These are phyloP conservation scores for Propithecus coquereli DNA, from an alignment of 2,113 vertebrate genomes.

Conservation along the genomic window DNA sequence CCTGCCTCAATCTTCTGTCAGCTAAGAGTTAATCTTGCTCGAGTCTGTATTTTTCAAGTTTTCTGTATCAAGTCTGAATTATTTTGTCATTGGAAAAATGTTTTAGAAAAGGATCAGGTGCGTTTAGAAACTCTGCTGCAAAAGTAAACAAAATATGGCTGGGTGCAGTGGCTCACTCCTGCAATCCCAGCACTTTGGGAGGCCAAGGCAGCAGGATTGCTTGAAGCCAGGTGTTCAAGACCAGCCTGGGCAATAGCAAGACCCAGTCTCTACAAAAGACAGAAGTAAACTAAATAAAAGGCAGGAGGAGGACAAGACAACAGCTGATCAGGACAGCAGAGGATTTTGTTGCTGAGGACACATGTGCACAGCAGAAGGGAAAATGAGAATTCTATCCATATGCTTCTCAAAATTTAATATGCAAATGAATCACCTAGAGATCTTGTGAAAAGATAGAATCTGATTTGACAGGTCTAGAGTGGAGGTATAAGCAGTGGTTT, in stretches of 20 bases:
- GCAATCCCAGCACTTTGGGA: background rate
- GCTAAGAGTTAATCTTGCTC: background rate
- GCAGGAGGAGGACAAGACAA: background rate
- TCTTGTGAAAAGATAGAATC: background rate
- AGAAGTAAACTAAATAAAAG: background rate
- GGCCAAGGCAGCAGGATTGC: background rate
- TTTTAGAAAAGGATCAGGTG: constrained; percentile 6
- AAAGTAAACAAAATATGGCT: background rate
- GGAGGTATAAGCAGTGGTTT: background rate
- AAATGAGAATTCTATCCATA: background rate
- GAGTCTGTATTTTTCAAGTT: background rate
- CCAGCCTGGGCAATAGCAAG: background rate
- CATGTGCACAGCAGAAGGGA: background rate
- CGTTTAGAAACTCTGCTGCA: background rate
- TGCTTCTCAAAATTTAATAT: background rate
- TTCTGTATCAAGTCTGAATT: background rate
- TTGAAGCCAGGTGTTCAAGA: background rate
- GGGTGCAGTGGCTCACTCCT: background rate
- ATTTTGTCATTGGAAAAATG: background rate
- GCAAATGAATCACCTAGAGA: background rate
- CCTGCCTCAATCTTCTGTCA: background rate
- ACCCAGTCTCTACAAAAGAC: no score
- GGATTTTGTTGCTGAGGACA: background rate
- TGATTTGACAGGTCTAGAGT: background rate
- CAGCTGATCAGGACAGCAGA: background rate